Conservation (phyloP, 2,888 invertebrate genomes). For the Plusia festucae region DNA sequence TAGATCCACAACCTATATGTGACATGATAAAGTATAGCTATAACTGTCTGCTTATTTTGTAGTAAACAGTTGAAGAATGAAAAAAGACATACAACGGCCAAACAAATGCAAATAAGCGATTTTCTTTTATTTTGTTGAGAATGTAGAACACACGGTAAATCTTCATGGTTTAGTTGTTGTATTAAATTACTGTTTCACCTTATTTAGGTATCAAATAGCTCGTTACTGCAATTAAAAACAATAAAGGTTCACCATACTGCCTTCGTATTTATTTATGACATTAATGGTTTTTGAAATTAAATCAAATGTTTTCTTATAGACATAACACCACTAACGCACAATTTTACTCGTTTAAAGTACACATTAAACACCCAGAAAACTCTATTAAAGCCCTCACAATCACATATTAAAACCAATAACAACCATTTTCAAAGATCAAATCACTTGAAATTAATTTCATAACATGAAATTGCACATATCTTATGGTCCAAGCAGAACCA, state of each 20-base stretch:
- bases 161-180: too few relatives aligned
- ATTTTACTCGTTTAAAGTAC: background rate
- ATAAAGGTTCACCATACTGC: background rate
- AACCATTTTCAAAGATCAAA: background rate
- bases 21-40: too few relatives aligned
- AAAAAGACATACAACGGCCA: too few relatives aligned
- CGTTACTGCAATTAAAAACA: background rate
- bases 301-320: constrained; percentile 1
- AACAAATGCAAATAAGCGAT: background rate
- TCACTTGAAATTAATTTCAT: constrained; percentile 18
- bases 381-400: background rate
- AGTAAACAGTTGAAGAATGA: too few relatives aligned
- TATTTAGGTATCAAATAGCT: background rate
- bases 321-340: background rate
- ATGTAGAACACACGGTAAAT: background rate
- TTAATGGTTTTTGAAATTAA: background rate
- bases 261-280: background rate
- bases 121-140: background rate
- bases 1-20: too few relatives aligned
- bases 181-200: background rate
- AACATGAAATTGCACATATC: constrained; percentile 28
- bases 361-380: constrained; percentile 4
- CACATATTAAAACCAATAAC: constrained; percentile 1
- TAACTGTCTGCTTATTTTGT: background rate
- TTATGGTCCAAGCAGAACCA: constrained; percentile 23